phyloP scores from a whole-genome alignment of 2,113 vertebrate genomes.

The Anser brachyrhynchus region DNA sequence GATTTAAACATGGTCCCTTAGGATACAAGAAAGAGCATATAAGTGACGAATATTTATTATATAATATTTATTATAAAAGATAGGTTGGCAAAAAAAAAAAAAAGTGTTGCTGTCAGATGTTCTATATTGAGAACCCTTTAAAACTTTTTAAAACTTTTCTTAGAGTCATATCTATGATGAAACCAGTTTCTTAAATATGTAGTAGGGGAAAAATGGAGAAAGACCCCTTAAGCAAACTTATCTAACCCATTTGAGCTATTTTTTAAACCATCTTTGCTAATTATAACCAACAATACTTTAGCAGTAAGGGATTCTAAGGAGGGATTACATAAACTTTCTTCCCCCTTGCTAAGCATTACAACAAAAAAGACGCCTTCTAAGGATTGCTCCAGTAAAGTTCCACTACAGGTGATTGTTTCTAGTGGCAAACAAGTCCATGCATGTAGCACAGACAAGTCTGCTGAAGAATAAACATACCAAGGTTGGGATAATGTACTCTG shows the following conservation, averaged over 20 bases:
- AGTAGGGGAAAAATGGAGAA: neutral
- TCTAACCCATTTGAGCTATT: neutral
- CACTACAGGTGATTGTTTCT: neutral
- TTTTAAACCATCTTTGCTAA: neutral
- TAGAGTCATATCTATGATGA: neutral
- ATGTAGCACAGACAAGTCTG: neutral
- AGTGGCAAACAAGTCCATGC: rapidly evolving
- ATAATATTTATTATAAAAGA: neutral
- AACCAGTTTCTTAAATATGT: neutral
- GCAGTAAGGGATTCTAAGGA: neutral
- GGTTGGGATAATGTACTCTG: neutral
- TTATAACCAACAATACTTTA: neutral
- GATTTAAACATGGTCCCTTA: neutral
- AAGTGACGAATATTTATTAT: neutral
- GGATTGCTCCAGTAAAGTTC: neutral
- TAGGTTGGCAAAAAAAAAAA: neutral
- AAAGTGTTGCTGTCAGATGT: neutral
- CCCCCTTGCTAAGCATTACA: neutral
- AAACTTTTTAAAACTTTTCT: neutral
- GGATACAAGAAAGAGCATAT: neutral
- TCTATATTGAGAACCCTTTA: neutral
- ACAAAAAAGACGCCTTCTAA: neutral
- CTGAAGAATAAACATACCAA: neutral
- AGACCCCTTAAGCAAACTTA: neutral
- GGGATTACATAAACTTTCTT: neutral